Base-by-base conservation (phyloP, 2,797 vertebrate species). In the Melanotaenia trifasciata region DNA sequence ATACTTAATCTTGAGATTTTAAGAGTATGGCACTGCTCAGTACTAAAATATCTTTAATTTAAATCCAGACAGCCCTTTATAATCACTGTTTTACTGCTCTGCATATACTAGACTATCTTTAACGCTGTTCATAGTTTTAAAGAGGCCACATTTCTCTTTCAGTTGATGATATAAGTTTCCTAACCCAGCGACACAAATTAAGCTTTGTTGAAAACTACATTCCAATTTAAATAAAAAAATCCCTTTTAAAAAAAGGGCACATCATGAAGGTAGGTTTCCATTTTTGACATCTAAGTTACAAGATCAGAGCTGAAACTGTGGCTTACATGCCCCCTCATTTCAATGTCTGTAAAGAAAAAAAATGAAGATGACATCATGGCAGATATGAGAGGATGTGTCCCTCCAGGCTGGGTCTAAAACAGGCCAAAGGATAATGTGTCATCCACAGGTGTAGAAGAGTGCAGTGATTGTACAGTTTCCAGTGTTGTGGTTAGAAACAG, bases 341-440 rank as follows among this genome's bases (percentile, higher is more conserved):
- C 45, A 45, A 58, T 60, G 35, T 74, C 22, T 78, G 56, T 72
- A 67, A 47, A 74, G 50, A 24, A 38, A 14, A n/a, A 63, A 69
- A 50, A 36, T 64, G 47, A 75, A 64, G 51, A 82, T 90, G 91
- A 93, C 86, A 76, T 93, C 90, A 91, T 89, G 68, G 70, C 90
- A 92, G 91, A 84, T 91, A 80, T 89, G 80, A 74, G 78, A 79
- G 63, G 79, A 82, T 73, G 63, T 63, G 67, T 63, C 69, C 64
- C 90, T 79, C 32, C 40, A 50, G 90, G 92, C 87, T 28, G 72
- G 57, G 82, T 86, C 85, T 89, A 14, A 12, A 68, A 78, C 61
- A 80, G 56, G 43, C 74, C 63, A 75, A 60, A 78, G 76, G 85
- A 91, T 87, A 80, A 67, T 68, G 72, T 92, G 82, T 90, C 91